Conservation (phyloP, 2,888 invertebrate species). For the Cerastis rubricosa region DNA sequence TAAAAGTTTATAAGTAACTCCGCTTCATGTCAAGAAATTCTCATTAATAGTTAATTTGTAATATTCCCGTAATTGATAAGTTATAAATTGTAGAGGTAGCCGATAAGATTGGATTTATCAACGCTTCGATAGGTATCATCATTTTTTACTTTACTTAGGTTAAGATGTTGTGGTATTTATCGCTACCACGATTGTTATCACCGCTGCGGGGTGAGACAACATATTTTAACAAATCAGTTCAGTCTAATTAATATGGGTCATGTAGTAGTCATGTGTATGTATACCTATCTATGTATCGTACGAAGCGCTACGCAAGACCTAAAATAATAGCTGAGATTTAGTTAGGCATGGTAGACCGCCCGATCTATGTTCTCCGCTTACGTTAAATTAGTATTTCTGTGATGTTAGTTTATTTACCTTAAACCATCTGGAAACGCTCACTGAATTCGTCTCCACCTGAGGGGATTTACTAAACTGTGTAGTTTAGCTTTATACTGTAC, state of each 20-base stretch:
- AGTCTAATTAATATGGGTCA: conserved; percentile 35
- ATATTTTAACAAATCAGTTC: conserved; percentile 17
- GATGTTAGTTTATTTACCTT: conserved; percentile 15
- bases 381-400: conserved; percentile 4
- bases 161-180: conserved; percentile 23
- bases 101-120: conserved; percentile 56
- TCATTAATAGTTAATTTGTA: conserved; percentile 31
- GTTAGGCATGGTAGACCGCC: not conserved
- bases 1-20: conserved; percentile 14
- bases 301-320: not conserved
- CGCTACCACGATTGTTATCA: conserved; percentile 32
- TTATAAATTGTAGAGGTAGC: conserved; percentile 17
- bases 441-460: conserved; percentile 6
- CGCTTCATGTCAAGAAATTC: conserved; percentile 11
- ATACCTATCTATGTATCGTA: not conserved
- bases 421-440: not conserved
- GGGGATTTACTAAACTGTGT: conserved; percentile 14
- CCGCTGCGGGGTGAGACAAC: not conserved
- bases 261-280: too few species aligned
- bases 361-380: conserved; percentile 5
- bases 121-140: conserved; percentile 21
- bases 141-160: conserved; percentile 29
- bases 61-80: conserved; percentile 46
- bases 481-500: conserved; percentile 17
- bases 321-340: not conserved